phyloP scores from a whole-genome alignment of 2,113 vertebrate species.

The Glareola pratincola region DNA sequence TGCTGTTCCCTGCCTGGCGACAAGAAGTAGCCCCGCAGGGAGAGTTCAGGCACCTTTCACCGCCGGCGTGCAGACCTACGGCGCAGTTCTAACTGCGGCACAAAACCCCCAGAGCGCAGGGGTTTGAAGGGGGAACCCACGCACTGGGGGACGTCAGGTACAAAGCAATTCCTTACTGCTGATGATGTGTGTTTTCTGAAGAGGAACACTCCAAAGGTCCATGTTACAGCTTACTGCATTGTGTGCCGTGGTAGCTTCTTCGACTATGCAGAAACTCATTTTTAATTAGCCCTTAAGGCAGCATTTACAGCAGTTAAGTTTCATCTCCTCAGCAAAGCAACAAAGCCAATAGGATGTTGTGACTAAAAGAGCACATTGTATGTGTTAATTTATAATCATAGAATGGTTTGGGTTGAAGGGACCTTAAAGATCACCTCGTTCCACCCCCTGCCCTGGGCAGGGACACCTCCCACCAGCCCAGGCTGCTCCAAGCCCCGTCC shows the following conservation, averaged over 20 bases:
- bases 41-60: neutral
- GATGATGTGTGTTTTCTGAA: neutral
- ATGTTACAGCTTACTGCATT: no score
- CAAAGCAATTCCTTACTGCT: neutral
- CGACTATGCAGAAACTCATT: neutral
- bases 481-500: no score
- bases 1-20: neutral
- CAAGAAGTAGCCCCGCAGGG: neutral
- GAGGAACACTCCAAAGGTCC: neutral
- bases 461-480: no score
- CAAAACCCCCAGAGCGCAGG: rapidly evolving
- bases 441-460: no score
- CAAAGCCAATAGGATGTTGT: neutral
- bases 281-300: neutral
- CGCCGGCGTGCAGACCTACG: neutral
- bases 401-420: no score
- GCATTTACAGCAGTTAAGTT: neutral
- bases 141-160: neutral
- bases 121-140: neutral
- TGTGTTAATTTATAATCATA: neutral
- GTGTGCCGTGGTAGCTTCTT: neutral
- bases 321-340: neutral
- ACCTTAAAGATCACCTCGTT: no score
- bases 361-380: neutral
- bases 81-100: neutral